Evolutionary conservation across 2,797 vertebrate genomes (phyloP), one percentile per base, ranked within the genome.

Genomic region (Rhynchotus rufescens): DNA sequence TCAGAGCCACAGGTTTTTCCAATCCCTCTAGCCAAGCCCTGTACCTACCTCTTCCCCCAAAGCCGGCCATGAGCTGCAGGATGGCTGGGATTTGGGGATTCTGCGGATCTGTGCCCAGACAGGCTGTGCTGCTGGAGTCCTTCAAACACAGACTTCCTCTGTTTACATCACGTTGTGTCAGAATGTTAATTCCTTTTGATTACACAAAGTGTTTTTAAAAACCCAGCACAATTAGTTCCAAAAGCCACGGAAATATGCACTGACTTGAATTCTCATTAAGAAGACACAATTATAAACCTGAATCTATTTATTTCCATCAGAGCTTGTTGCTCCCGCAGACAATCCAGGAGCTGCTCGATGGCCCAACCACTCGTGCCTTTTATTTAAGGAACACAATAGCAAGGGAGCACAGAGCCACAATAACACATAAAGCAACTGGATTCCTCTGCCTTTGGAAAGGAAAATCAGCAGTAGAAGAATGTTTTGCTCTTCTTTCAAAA

Each of bases 251-350:
- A 94, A 96, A 86, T 65, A 51, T 51, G 74, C 16, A 3, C 34
- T 79, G 22, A 94, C 94, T 77, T 96, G 95, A 92, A 90, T 96
- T 93, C 94, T 94, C 95, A 94, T 94, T 96, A 95, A 81, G 79
- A 57, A 34, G 57, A 73, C 19, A 67, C 45, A 67, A 86, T 67
- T 71, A 73, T 76, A 94, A 96, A 94, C 91, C 89, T 85, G 76
- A 79, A 89, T 36, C 74, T 38, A 38, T 40, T 54, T 67, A 73
- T 38, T 89, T 25, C 15, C 57, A 25, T 22, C 54, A 79, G 82
- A 87, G 8, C 34, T 12, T 11, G 2, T 49, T 93, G 84, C 85
- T 94, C 92, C 92, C 8, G 61, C 86, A 84, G 88, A 60, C 77
- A 87, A 82, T 42, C 82, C 71, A 64, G 72, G n/a, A n/a, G 38